Evolutionary conservation across 2,113 vertebrate species (phyloP).

Genomic region (Atractosteus spatula): DNA sequence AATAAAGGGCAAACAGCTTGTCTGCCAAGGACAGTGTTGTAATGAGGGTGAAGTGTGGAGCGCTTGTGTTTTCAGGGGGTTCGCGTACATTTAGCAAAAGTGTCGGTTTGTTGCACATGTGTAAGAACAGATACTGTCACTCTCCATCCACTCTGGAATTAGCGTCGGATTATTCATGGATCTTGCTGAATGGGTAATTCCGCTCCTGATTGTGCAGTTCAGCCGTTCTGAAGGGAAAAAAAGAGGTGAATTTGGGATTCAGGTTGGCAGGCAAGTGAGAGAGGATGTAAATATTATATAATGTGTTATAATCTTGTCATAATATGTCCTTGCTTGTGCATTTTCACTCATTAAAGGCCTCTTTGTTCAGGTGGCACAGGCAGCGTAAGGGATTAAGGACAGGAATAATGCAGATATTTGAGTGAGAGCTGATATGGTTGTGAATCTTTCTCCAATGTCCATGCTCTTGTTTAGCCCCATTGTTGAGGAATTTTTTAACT

Average conservation of each 20-base stretch:
- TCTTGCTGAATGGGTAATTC: constrained; percentile 40
- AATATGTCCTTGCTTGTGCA: constrained; percentile 49
- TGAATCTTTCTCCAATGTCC: neutral
- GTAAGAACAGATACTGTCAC: constrained; percentile 61
- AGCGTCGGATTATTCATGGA: constrained; percentile 53
- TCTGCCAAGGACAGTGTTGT: constrained; percentile 69
- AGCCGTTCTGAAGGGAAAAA: constrained; percentile 21
- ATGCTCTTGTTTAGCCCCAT: neutral
- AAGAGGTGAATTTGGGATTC: constrained; percentile 33
- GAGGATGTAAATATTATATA: constrained; percentile 56
- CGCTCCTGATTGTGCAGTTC: constrained; percentile 20
- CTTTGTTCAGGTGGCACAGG: constrained; percentile 53
- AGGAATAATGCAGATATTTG: constrained; percentile 14
- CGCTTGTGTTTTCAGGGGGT: constrained; percentile 19
- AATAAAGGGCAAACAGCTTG: constrained; percentile 70
- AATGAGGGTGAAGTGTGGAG: constrained; percentile 64
- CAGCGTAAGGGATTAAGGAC: constrained; percentile 61
- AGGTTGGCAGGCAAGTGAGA: constrained; percentile 29
- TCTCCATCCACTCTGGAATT: constrained; percentile 52
- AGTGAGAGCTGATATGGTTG: no score
- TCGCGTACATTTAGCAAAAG: constrained; percentile 18
- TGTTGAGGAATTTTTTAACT: neutral
- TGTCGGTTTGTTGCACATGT: constrained; percentile 55
- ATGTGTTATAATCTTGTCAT: constrained; percentile 55
- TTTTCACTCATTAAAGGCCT: constrained; percentile 52